These are phyloP conservation scores for Cherax destructor DNA, from an alignment of 1,140 invertebrate genomes.

Conservation along the genomic window DNA sequence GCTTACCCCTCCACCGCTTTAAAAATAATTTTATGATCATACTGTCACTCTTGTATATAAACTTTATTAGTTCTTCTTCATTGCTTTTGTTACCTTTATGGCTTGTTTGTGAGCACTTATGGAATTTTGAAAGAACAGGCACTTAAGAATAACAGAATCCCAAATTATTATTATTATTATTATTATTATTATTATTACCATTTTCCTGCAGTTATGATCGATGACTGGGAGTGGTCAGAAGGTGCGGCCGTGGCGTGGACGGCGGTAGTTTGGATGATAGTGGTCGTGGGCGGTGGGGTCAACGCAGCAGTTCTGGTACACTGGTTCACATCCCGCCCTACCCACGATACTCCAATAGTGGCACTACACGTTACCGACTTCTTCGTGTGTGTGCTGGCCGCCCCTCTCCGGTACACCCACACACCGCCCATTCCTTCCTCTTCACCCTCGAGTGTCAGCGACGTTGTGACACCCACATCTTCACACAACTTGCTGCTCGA, in stretches of 20 bases:
- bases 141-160: too few relatives aligned
- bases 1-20: too few relatives aligned
- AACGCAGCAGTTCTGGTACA: conserved; percentile 30
- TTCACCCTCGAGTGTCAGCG: background rate
- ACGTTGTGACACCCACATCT: background rate
- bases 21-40: too few relatives aligned
- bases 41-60: too few relatives aligned
- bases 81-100: too few relatives aligned
- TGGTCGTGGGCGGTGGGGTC: conserved; percentile 16
- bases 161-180: too few relatives aligned
- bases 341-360: background rate
- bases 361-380: conserved; percentile 29
- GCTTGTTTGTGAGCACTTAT: too few relatives aligned
- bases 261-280: conserved; percentile 19
- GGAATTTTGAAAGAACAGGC: too few relatives aligned
- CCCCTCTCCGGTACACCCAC: conserved; percentile 25
- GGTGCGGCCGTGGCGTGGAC: conserved; percentile 17
- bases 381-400: conserved; percentile 24
- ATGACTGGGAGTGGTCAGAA: conserved; percentile 13
- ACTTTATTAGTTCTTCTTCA: too few relatives aligned
- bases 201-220: background rate
- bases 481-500: background rate
- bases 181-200: background rate
- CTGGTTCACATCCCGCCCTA: conserved; percentile 8
- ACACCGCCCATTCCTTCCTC: background rate